Evolutionary conservation across 2,888 invertebrate species (phyloP).

Genomic region (Ornithoptera alexandrae): DNA sequence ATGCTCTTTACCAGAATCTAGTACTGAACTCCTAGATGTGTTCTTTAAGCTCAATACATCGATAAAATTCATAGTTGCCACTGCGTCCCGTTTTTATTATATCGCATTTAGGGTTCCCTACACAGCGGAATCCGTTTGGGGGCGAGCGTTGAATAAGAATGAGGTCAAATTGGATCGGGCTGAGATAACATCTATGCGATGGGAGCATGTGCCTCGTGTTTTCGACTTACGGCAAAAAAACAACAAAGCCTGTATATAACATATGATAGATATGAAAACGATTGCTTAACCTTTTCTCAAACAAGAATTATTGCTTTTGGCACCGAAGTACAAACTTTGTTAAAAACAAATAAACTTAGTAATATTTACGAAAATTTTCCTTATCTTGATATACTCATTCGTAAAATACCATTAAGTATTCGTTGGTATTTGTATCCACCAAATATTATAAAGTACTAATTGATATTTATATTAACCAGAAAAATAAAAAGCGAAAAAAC

Average conservation of each 20-base stretch:
- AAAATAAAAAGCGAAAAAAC: no score
- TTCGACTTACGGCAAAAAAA: conserved; percentile 35
- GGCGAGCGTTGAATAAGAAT: conserved; percentile 72
- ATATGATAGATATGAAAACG: conserved; percentile 10
- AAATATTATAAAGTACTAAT: no score
- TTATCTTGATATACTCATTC: no score
- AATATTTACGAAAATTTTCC: no score
- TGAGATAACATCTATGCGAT: conserved; percentile 57
- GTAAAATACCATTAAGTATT: no score
- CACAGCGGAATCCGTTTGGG: conserved; percentile 62
- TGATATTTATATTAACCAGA: no score
- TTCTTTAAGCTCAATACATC: conserved; percentile 15
- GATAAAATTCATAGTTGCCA: conserved; percentile 26
- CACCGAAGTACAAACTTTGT: not conserved
- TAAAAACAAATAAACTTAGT: not conserved
- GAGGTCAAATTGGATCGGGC: conserved; percentile 70
- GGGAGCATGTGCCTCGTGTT: conserved; percentile 38
- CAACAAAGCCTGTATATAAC: conserved; percentile 18
- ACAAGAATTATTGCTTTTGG: not conserved
- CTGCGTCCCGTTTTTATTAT: conserved; percentile 26
- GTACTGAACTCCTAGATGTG: not conserved
- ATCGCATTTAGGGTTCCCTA: conserved; percentile 29
- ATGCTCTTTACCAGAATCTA: not conserved
- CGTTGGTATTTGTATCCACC: no score
- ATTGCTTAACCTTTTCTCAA: conserved; percentile 6